A percentile compares a stretch with the other conserved stretches of the same genome.
These are phyloP conservation scores for Myotis yumanensis DNA, from an alignment of 2,113 vertebrate species.

Conservation along the genomic window DNA sequence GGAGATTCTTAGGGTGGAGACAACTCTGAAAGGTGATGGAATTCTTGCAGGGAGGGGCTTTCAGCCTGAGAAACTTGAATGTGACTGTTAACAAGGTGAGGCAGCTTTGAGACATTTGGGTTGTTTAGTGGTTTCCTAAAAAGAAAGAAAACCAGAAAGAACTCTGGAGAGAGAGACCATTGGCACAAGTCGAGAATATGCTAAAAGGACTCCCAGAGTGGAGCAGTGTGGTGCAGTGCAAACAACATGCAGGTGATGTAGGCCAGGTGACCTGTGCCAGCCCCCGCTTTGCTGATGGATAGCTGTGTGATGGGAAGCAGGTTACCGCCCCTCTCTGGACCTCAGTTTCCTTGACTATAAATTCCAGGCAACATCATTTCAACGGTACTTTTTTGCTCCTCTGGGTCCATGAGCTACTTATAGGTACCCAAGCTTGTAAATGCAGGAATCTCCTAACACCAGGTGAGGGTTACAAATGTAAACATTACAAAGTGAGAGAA, in stretches of 20 bases:
- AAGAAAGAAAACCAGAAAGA: background rate
- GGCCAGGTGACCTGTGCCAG: accelerated
- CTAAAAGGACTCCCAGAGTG: background rate
- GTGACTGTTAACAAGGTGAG: background rate
- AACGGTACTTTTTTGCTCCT: background rate
- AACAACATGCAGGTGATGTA: background rate
- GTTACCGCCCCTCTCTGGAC: background rate
- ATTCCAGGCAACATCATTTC: background rate
- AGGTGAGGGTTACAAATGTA: conserved; percentile 17
- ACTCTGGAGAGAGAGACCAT: background rate
- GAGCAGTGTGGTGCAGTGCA: background rate
- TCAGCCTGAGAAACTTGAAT: background rate
- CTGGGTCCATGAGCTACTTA: background rate
- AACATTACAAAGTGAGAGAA: conserved; percentile 31
- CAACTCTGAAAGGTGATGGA: background rate
- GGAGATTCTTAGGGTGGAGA: background rate
- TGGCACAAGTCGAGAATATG: background rate
- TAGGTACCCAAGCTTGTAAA: background rate
- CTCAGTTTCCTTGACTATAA: background rate
- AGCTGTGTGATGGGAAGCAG: background rate
- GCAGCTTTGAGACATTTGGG: background rate
- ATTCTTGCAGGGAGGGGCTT: background rate
- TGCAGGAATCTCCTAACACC: background rate
- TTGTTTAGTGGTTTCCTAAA: background rate
- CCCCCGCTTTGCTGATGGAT: background rate